Conservation (phyloP, 2,888 invertebrate genomes). For the Drosophila flavopinicola region DNA sequence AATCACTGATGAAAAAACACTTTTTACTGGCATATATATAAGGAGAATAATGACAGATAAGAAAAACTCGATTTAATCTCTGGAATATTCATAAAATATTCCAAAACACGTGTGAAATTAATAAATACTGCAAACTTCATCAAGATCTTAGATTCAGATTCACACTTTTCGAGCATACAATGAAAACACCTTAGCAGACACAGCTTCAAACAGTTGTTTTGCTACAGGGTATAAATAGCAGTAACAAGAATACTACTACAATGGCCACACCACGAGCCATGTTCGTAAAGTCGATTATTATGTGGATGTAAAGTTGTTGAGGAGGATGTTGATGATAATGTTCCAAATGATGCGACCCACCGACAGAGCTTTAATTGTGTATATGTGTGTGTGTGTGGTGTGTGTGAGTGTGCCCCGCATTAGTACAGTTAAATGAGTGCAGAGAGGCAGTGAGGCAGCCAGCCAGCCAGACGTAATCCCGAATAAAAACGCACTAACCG, state of each 20-base stretch:
- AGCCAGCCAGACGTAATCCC: conserved; percentile 53
- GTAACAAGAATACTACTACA: conserved; percentile 34
- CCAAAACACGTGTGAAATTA: too few species aligned
- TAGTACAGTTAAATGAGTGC: conserved; percentile 66
- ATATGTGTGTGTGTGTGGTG: conserved; percentile 15
- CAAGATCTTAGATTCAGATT: too few species aligned
- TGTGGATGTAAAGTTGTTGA: conserved; percentile 58
- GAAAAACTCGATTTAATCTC: too few species aligned
- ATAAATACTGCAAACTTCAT: too few species aligned
- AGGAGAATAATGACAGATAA: too few species aligned
- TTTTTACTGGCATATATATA: too few species aligned
- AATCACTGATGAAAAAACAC: too few species aligned
- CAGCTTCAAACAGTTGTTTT: not conserved
- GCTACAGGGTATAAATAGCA: conserved; percentile 31
- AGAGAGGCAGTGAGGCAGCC: conserved; percentile 7
- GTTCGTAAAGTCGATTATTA: conserved; percentile 55
- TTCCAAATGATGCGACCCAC: conserved; percentile 49
- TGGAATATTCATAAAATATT: too few species aligned
- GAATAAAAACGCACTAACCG: conserved; percentile 54
- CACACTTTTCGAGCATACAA: too few species aligned
- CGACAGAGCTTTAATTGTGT: conserved; percentile 32
- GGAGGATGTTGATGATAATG: conserved; percentile 28
- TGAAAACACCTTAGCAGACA: too few species aligned
- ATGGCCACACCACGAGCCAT: conserved; percentile 26
- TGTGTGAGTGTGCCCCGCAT: conserved; percentile 39